Conservation (phyloP, 2,888 invertebrate genomes). For the Tortrix viridana region DNA sequence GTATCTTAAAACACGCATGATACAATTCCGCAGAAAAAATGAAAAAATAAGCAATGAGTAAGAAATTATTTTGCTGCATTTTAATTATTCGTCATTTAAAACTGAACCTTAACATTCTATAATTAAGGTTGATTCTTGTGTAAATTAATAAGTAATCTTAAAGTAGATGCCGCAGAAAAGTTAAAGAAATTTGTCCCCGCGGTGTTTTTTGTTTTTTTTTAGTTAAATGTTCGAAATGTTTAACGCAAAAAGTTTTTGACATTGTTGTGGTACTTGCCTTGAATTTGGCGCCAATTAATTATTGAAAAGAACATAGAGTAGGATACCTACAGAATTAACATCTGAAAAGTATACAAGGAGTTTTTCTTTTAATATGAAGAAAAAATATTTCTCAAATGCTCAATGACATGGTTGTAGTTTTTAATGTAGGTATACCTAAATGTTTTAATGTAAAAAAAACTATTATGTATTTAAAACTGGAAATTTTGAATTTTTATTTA, state of each 20-base stretch:
- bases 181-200: conserved; percentile 78
- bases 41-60: conserved; percentile 64
- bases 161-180: conserved; percentile 59
- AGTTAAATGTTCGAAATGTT: conserved; percentile 62
- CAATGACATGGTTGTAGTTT: too few relatives aligned
- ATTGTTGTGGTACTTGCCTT: conserved; percentile 65
- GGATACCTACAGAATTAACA: neutral
- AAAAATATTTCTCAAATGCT: too few relatives aligned
- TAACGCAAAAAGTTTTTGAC: conserved; percentile 76
- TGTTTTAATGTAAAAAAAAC: too few relatives aligned
- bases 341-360: neutral
- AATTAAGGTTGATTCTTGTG: conserved; percentile 29
- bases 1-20: conserved; percentile 66
- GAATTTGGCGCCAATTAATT: conserved; percentile 77
- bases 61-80: conserved; percentile 39
- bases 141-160: neutral
- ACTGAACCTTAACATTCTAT: conserved; percentile 10
- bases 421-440: too few relatives aligned
- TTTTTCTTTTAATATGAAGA: too few relatives aligned
- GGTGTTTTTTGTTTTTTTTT: conserved; percentile 55
- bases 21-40: conserved; percentile 77
- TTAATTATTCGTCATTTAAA: conserved; percentile 32
- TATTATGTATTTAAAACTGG: too few relatives aligned
- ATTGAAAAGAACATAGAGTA: conserved; percentile 43
- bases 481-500: too few relatives aligned